Evolutionary conservation across 2,888 invertebrate genomes (phyloP).

Genomic region (Drosophila histrio): DNA sequence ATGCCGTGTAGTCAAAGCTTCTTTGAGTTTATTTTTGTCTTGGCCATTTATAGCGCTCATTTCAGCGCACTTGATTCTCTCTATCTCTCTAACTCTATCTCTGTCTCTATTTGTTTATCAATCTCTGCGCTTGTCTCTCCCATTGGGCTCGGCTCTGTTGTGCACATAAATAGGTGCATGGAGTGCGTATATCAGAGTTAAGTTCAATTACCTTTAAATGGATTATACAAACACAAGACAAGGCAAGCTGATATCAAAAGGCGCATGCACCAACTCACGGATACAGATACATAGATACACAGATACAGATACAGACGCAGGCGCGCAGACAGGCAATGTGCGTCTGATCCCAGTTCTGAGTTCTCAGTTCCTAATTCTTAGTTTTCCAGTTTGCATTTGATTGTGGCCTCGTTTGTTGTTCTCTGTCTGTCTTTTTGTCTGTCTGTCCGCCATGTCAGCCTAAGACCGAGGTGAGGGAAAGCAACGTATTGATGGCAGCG

Average conservation of each 20-base stretch:
- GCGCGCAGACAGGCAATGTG: constrained; percentile 35
- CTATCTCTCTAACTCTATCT: not conserved
- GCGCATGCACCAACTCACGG: constrained; percentile 38
- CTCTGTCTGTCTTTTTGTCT: not conserved
- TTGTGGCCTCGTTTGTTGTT: constrained; percentile 11
- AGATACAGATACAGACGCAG: constrained; percentile 38
- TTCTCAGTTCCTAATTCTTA: not conserved
- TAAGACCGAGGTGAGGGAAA: constrained; percentile 28
- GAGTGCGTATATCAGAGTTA: constrained; percentile 42
- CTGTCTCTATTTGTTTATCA: not conserved
- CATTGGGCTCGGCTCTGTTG: constrained; percentile 37
- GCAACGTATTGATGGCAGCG: constrained; percentile 6
- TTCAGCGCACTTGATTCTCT: constrained; percentile 31
- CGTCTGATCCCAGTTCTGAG: constrained; percentile 68
- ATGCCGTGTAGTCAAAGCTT: constrained; percentile 51
- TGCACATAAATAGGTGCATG: constrained; percentile 1
- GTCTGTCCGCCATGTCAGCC: constrained; percentile 13
- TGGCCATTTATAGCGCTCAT: constrained; percentile 65
- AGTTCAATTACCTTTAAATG: constrained; percentile 78
- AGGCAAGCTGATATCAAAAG: constrained; percentile 45
- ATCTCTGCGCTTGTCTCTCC: constrained; percentile 8
- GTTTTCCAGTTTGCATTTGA: constrained; percentile 12
- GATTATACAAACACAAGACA: constrained; percentile 72
- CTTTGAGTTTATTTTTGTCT: constrained; percentile 57
- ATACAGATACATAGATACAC: constrained; percentile 32